Base-by-base conservation (phyloP, 2,888 invertebrate species). In the Idaea dimidiata region DNA sequence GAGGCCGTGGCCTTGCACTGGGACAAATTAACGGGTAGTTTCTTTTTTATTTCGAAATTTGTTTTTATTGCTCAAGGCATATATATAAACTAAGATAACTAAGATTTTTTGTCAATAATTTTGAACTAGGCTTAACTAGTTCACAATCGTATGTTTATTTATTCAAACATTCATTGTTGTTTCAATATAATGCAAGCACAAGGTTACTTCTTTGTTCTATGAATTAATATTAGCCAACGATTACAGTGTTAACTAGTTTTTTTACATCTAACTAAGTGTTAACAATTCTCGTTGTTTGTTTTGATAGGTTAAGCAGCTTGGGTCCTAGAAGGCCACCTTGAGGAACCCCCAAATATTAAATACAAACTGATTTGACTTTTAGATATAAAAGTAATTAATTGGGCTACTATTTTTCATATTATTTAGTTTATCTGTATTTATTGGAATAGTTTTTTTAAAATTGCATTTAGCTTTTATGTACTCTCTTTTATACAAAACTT, bases 121-220 rank as follows among this genome's bases (percentile, higher is more conserved):
- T 67, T 60, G 63, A 65, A 66, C 59, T 63, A 54, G 61, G 58
- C 60, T 60, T 64, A 65, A 66, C 57, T 63, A 54, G 61, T 59
- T 62, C 57, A 61, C 58, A 62, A 77, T 72, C 73, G 74, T 75
- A 77, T 80, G 78, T 76, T 78, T 73, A 76, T 79, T 66, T 77
- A 80, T 76, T 75, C 59, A 54, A 43, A 59, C 77, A 76, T 70
- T 72, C 73, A 77, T 75, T 77, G 79, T 80, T 77, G 64, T 69
- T 67, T 64, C 67, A 63, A 60, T 68, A 63, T 67, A 71, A 65
- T 69, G 69, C 62, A 59, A 65, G 67, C 68, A 66, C 83, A 80
- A 82, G 83, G 83, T 72, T 74, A 66, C 62, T 72, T 73, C 78
- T 79, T 81, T 80, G 81, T 82, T 71, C 67, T 68, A 62, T 66